Base-by-base conservation (phyloP, 1,140 invertebrate genomes). In the Drosophila murphyi region DNA sequence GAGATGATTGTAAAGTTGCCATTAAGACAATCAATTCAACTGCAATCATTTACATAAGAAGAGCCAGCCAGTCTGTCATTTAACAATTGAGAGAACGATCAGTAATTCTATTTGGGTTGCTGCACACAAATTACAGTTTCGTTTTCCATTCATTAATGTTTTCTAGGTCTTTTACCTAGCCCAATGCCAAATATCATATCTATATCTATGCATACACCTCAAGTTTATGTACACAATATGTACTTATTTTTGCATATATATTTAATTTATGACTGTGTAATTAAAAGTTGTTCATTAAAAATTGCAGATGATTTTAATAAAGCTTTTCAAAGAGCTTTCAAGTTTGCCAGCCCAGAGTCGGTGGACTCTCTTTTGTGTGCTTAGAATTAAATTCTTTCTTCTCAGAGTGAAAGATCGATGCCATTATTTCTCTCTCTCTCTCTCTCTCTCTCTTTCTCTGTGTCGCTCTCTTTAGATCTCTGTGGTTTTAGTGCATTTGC, bases 251-350 rank as follows among this genome's bases (percentile, higher is more conserved):
- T 61, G 12, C 59, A 37, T 51, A 62, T 51, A 62, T 51, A 39
- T 28, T 54, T 43, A 2, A 34, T 60, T 60, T 35, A 59, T 59
- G 12, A n/a, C n/a, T 32, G 3, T 10, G 28, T 50, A n/a, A 37
- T 29, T 62, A 59, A 45, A 59, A 59, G n/a, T 32, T 59, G 31
- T 63, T 4, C 3, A 37, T 35, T 51, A 12, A 34, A 2, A 20
- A 35, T 20, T 68, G 31, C 37, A 56, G 28, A 7, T 28, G 29
- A 8, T 34, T 12, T 56, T 12, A 8, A 5, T 10, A 57, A 43
- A 72, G 69, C 69, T 72, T 72, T 72, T 0, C n/a, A 6, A 7
- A 4, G 10, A 71, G 60, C 60, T 72, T 72, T 57, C 35, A 57
- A 41, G 20, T 56, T 57, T 7, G 69, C 6, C 39, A 55, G 45